Conservation (phyloP, 2,113 vertebrate genomes). For the Oostethus manadensis region DNA sequence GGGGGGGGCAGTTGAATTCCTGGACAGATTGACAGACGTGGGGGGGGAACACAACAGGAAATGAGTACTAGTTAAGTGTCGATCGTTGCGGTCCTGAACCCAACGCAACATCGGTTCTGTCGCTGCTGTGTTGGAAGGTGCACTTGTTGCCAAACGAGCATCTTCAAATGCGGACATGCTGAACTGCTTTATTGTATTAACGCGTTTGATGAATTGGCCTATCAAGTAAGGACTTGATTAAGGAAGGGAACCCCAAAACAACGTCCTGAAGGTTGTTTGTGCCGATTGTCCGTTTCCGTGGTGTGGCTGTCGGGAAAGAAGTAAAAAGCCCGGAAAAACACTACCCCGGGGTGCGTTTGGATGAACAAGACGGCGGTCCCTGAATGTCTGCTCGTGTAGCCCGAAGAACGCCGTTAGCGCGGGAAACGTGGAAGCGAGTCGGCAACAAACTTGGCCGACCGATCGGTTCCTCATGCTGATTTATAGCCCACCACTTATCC, state of each 20-base stretch:
- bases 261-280: too few relatives aligned
- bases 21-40: slow-evolving; percentile 40
- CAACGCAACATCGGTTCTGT: too few relatives aligned
- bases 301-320: slow-evolving; percentile 71
- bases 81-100: too few relatives aligned
- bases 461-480: slow-evolving; percentile 29
- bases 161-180: too few relatives aligned
- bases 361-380: too few relatives aligned
- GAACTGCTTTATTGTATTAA: too few relatives aligned
- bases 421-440: neutral
- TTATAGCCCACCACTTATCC: slow-evolving; percentile 19
- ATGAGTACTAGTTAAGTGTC: neutral
- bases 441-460: slow-evolving; percentile 34
- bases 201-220: too few relatives aligned
- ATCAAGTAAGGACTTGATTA: too few relatives aligned
- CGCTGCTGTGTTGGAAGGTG: too few relatives aligned
- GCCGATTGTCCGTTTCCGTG: slow-evolving; percentile 59
- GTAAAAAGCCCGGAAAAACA: slow-evolving; percentile 38
- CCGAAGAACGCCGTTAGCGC: too few relatives aligned
- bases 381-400: slow-evolving; percentile 8
- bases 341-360: neutral
- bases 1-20: slow-evolving; percentile 19
- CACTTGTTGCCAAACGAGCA: too few relatives aligned
- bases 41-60: neutral
- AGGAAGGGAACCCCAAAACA: too few relatives aligned